Conservation (phyloP, 2,797 vertebrate species). For the Scleropages formosus region DNA sequence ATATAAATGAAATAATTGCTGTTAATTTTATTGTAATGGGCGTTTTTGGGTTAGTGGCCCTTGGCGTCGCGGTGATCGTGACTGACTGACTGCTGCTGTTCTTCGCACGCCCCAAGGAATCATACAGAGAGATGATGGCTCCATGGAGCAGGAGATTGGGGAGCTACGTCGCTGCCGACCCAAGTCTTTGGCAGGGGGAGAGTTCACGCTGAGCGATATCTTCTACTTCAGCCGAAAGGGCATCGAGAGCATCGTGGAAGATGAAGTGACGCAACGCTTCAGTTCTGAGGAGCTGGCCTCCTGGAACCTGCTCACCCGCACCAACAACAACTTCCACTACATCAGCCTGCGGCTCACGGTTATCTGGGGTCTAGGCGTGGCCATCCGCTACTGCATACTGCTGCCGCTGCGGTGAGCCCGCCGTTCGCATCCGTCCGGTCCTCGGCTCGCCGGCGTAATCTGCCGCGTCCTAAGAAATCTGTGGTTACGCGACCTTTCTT, state of each 20-base stretch:
- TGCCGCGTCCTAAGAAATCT: too few species aligned
- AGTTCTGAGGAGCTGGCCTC: slow-evolving; percentile 92
- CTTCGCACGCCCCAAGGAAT: slow-evolving; percentile 68
- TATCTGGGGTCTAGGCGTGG: slow-evolving; percentile 86
- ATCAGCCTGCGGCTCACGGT: slow-evolving; percentile 86
- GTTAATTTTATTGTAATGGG: neutral
- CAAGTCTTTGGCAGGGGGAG: slow-evolving; percentile 52
- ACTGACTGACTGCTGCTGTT: neutral
- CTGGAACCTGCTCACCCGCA: slow-evolving; percentile 95
- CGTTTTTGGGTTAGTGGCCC: neutral
- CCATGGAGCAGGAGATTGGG: slow-evolving; percentile 85
- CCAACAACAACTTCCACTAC: slow-evolving; percentile 89
- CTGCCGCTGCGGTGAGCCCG: slow-evolving; percentile 81
- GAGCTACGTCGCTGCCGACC: slow-evolving; percentile 59
- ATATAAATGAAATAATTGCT: neutral
- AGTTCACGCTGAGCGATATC: slow-evolving; percentile 81
- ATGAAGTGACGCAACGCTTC: slow-evolving; percentile 91
- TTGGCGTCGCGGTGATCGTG: neutral
- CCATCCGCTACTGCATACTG: slow-evolving; percentile 84
- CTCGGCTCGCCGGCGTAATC: too few species aligned
- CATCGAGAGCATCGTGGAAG: slow-evolving; percentile 88
- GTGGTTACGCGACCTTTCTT: neutral
- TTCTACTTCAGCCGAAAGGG: slow-evolving; percentile 91
- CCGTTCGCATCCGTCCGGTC: neutral
- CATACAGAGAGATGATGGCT: slow-evolving; percentile 79